Base-by-base conservation (phyloP, 35 echinoderm and acorn worm genomes). In the Apostichopus californicus region DNA sequence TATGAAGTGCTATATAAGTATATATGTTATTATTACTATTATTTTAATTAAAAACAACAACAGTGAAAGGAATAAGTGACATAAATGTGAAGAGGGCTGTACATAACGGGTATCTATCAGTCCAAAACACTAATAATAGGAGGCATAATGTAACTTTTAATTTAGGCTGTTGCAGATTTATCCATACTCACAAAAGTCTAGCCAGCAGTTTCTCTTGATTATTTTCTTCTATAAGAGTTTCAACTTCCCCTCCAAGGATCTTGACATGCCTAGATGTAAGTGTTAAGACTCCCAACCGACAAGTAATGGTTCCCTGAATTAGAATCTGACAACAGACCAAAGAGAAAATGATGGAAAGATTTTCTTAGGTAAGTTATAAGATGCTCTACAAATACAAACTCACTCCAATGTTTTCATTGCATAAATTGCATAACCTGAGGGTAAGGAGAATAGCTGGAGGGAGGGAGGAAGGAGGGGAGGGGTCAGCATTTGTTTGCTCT, bases 231-330 rank as follows among this genome's bases (percentile, higher is more conserved):
- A 79, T 58, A 9, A 98, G 78, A 5, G 78, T 17, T 73, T 98
- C 97, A 7, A 96, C 97, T 57, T 98, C 97, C 11, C 97, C 97
- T 79, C 97, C 97, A 46, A 98, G 97, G 2, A 98, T 83, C 79
- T 83, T 90, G 61, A 98, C 91, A 82, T 94, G 73, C 2, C 56
- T 26, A 8, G 87, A 65, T 11, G 93, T 90, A 6, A 98, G 83
- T 1, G 95, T 90, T 6, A 98, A 80, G 13, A 98, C 97, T 55
- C 97, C 97, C 2, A 94, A 93, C 14, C 97, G 91, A 92, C 94
- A 98, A 88, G 80, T 65, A 53, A 98, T 94, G 9, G 55, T 91
- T 59, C 97, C 97, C 6, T 92, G 91, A 21, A 98, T 9, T 11
- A 90, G 57, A 5, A 98, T 97, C 93, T 97, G 61, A 22, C 59